Conservation (phyloP, 2,888 invertebrate species). For the Drosophila robusta region DNA sequence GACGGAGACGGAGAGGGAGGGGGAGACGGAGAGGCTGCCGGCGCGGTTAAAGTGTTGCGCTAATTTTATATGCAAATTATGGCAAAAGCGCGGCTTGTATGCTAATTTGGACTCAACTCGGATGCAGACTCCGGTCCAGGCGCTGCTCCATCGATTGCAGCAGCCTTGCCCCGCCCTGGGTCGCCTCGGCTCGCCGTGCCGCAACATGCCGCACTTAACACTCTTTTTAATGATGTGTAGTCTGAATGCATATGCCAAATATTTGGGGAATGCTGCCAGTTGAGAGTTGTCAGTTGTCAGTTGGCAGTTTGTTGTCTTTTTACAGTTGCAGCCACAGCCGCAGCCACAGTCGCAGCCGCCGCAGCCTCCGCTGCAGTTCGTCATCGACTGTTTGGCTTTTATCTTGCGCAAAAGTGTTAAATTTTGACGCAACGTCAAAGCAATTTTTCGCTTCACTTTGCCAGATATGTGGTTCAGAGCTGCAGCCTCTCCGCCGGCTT, state of each 20-base stretch:
- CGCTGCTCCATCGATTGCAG: conserved; percentile 8
- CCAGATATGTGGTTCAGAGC: conserved; percentile 69
- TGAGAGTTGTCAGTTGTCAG: conserved; percentile 1
- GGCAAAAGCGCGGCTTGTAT: conserved; percentile 77
- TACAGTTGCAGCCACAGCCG: conserved; percentile 4
- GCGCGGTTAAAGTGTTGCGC: conserved; percentile 68
- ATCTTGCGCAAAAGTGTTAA: conserved; percentile 74
- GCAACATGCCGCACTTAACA: conserved; percentile 44
- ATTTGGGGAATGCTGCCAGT: conserved; percentile 67
- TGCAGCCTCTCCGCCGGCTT: conserved; percentile 7
- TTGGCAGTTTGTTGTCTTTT: conserved; percentile 6
- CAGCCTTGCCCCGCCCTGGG: background rate
- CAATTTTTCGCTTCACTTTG: conserved; percentile 73
- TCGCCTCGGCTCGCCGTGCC: too few relatives aligned
- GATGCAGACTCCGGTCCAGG: conserved; percentile 3
- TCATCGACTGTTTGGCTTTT: conserved; percentile 54
- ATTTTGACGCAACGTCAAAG: conserved; percentile 77
- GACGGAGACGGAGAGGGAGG: conserved; percentile 4
- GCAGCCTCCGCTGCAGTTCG: conserved; percentile 30
- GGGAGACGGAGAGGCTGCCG: background rate
- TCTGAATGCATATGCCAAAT: conserved; percentile 64
- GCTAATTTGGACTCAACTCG: conserved; percentile 63
- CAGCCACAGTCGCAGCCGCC: conserved; percentile 8
- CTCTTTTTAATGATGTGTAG: conserved; percentile 71
- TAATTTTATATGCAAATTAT: conserved; percentile 81